Conservation (phyloP, 2,797 vertebrate genomes). For the Trichosurus vulpecula region DNA sequence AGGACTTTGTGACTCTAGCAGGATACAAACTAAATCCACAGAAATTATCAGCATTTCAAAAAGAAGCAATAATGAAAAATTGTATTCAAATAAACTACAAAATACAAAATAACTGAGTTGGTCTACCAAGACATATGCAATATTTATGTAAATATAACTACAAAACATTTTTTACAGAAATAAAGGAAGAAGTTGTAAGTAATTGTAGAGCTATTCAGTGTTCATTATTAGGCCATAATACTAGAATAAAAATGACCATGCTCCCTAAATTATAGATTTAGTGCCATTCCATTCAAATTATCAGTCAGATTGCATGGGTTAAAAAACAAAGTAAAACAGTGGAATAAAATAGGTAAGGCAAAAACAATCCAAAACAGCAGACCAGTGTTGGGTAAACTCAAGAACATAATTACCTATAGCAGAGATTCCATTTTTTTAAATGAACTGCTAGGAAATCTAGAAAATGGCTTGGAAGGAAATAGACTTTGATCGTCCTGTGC, state of each 20-base stretch:
- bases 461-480: neutral
- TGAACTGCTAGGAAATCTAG: neutral
- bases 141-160: neutral
- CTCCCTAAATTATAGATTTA: neutral
- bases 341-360: neutral
- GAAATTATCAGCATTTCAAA: neutral
- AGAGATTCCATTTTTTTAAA: neutral
- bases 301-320: neutral
- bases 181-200: neutral
- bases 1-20: neutral
- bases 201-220: neutral
- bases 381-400: neutral
- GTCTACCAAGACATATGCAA: neutral
- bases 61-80: neutral
- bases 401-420: neutral
- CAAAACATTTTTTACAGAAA: neutral
- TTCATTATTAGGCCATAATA: neutral
- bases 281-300: neutral
- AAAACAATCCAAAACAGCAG: neutral
- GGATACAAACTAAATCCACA: neutral
- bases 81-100: neutral
- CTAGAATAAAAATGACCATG: neutral
- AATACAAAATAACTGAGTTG: neutral
- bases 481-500: neutral
- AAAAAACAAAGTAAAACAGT: neutral